Evolutionary conservation across 1,140 invertebrate genomes (phyloP), one percentile per base, ranked within the genome.

Genomic region (Cepaea nemoralis): DNA sequence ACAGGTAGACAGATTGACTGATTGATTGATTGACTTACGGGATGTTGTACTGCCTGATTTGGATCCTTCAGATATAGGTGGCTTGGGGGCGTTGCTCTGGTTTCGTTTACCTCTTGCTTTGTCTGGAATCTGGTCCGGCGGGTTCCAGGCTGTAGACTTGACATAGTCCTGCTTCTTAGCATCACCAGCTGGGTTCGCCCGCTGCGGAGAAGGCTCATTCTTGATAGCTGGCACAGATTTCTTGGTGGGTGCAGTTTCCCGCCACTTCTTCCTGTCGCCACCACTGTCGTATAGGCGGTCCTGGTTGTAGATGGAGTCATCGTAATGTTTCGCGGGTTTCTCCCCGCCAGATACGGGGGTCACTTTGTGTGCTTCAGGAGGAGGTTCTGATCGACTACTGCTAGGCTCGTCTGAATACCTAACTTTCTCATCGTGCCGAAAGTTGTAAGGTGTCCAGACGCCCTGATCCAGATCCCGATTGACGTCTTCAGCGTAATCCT

Each of bases 401-500:
- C 31, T 50, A 2, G 39, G 8, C 66, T 77, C 75, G n/a, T 59
- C 33, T 19, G 24, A 0, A 37, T 59, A 31, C 27, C 42, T 42
- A 1, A 27, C 1, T 24, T 75, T 42, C 22, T 59, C 75, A 1
- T 59, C 75, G 35, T 35, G 37, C 14, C 75, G 16, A 31, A 55
- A 77, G 16, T 37, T 63, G n/a, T 37, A 39, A 22, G 75, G 42
- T 16, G 39, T 33, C 75, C 75, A 77, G 6, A 33, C 71, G 27
- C 71, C 71, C 8, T 39, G 59, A 5, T 77, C 75, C 0, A 77
- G 39, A 37, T 77, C 75, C 42, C 75, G 16, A 35, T 77, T 77
- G 31, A 77, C 50, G 39, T 77, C 75, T 77, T 77, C 75, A 24
- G 75, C 75, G 33, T 77, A 77, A 24, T 77, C 75, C n/a, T 77